Evolutionary conservation across 1,140 invertebrate genomes (phyloP), one percentile per base, ranked within the genome.

Genomic region (Procambarus clarkii): DNA sequence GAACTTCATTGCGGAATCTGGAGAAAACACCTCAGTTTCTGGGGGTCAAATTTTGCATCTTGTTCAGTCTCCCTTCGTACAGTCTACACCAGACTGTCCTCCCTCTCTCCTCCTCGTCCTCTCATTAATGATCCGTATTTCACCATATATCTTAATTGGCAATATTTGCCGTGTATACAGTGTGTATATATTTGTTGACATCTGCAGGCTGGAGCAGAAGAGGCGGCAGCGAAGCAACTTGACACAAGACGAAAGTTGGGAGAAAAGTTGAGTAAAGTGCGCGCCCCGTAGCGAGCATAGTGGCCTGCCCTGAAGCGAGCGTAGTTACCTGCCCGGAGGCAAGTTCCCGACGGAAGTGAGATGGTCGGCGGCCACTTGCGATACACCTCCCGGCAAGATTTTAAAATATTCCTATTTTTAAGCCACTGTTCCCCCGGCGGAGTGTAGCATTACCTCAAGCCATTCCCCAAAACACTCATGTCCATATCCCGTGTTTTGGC

Each of bases 1-100:
- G 64, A n/a, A 69, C 18, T 69, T 69, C 64, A 69, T 69, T 69
- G 64, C 64, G 64, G 64, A 69, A 69, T 69, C 64, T 69, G 64
- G 64, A 69, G 64, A 69, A 69, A 69, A 69, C 64, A 18, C 4
- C 64, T 5, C 64, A 69, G 21, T 69, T 69, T 69, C 13, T n/a
- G 15, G 18, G 54, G 64, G 64, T 69, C 64, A 69, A 18, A 18
- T 69, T 69, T 69, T 69, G 64, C 64, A 69, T 69, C 64, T n/a
- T 4, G 64, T 69, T 18, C 64, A 18, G 4, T 5, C 13, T 0
- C 4, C 8, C 50, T 54, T 54, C 50, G 50, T 54, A 13, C 13
- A 8, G 13, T 54, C 50, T 54, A 54, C 50, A 8, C 4, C 50
- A 54, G 8, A 54, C 50, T 54, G 8, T 1, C 4, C 50, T 54